Conservation (phyloP, 2,113 vertebrate species). For the Hyperopisus bebe region DNA sequence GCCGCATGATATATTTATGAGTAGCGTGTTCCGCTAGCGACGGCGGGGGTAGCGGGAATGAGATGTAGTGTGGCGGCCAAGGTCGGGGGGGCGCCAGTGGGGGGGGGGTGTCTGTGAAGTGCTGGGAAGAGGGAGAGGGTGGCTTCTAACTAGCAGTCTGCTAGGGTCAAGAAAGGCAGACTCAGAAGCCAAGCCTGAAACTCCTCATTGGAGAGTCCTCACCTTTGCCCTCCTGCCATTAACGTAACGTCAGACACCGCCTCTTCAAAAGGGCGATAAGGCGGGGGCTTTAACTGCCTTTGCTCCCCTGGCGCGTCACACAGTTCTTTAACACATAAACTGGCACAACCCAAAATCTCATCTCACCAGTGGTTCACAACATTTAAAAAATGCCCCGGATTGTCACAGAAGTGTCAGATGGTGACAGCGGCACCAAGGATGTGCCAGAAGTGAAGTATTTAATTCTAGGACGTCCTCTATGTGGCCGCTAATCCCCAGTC, state of each 20-base stretch:
- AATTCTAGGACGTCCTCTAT: background rate
- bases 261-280: background rate
- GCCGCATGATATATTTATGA: conserved; percentile 9
- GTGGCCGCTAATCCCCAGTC: background rate
- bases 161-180: background rate
- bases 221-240: background rate
- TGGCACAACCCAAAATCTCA: background rate
- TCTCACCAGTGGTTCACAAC: background rate
- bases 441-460: too few relatives aligned
- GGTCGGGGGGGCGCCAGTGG: background rate
- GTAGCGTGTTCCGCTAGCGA: background rate
- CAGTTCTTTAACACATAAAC: background rate
- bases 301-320: background rate
- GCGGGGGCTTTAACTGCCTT: background rate
- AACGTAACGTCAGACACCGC: background rate
- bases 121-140: background rate
- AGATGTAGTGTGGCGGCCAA: background rate
- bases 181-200: background rate
- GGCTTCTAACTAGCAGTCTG: background rate
- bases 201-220: background rate
- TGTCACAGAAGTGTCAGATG: background rate
- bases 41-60: background rate
- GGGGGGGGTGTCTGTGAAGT: background rate
- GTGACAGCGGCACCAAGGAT: background rate
- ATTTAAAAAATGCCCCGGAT: background rate